Evolutionary conservation across 2,797 vertebrate genomes (phyloP), one percentile per base, ranked within the genome.

Genomic region (Dendrocincla tyrannina): DNA sequence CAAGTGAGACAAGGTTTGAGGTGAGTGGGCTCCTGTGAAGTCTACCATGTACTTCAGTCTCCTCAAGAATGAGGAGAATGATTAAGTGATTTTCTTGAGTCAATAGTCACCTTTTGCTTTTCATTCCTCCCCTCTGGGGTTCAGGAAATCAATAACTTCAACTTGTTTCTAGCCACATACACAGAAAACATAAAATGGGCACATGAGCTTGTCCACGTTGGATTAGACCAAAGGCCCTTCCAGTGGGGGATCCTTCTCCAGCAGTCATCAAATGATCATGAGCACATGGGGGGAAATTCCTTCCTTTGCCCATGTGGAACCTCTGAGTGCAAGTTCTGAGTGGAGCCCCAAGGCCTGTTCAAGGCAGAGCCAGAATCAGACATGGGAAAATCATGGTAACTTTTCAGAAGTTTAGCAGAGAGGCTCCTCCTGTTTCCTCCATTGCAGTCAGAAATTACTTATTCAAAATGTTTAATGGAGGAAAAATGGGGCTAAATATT

Each of bases 401-500:
- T 69, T 89, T 92, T 62, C 39, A 73, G 39, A 85, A 85, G 30
- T 85, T 76, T 58, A 88, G 25, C 60, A 88, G 64, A 77, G 4
- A 28, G 44, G 42, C 20, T 18, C 20, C 44, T 64, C 56, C 37
- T 60, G 28, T 41, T 88, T 77, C 47, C 41, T 50, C 46, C 15
- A 27, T 15, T 5, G 2, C 41, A 67, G 28, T 44, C 52, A 74
- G 41, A 52, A 83, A 66, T 69, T 62, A 79, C 50, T 76, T 58
- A 50, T 55, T 67, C 35, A 76, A 47, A 64, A 85, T 46, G 10
- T 27, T 91, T 77, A 80, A 58, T 74, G 59, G 15, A 82, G 63
- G 13, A 69, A 73, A 93, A 91, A 13, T 16, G 4, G 82, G 13
- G 28, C 32, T 89, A 88, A 92, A 35, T 87, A 58, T 89, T 93